These are phyloP conservation scores for Cephalotes varians DNA, from an alignment of 2,888 invertebrate species.

Conservation along the genomic window DNA sequence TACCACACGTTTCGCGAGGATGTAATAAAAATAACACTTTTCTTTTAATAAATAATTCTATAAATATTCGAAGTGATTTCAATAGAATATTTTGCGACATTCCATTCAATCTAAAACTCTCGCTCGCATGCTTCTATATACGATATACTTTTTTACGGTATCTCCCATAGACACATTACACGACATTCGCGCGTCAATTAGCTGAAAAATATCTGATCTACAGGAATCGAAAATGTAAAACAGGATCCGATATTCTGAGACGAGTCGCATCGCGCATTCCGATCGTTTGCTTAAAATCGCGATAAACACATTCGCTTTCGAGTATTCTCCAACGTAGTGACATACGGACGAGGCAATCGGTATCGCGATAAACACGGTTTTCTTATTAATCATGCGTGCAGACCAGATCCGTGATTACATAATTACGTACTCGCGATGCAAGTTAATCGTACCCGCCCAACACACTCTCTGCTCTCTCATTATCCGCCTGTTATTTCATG, in stretches of 20 bases:
- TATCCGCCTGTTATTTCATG: constrained; percentile 41
- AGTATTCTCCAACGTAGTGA: neutral
- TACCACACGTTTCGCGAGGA: neutral
- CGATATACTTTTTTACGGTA: neutral
- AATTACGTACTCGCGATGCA: constrained; percentile 62
- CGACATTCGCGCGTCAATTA: neutral
- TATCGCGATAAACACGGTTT: constrained; percentile 53
- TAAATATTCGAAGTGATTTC: neutral
- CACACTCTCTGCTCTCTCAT: constrained; percentile 53
- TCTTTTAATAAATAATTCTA: neutral
- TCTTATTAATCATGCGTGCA: constrained; percentile 64
- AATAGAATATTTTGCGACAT: neutral
- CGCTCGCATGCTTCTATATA: neutral
- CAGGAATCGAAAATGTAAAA: neutral
- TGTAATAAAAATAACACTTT: neutral
- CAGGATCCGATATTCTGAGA: neutral
- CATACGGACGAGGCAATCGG: neutral
- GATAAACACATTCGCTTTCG: neutral
- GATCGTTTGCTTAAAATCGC: neutral
- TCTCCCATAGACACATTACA: no score
- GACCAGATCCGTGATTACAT: constrained; percentile 62
- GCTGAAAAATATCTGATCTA: neutral
- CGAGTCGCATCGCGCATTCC: neutral
- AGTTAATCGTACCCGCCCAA: constrained; percentile 61
- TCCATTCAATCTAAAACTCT: neutral